These are phyloP conservation scores for Cynodonichthys magdalenae DNA, from an alignment of 2,797 vertebrate genomes.

Conservation along the genomic window DNA sequence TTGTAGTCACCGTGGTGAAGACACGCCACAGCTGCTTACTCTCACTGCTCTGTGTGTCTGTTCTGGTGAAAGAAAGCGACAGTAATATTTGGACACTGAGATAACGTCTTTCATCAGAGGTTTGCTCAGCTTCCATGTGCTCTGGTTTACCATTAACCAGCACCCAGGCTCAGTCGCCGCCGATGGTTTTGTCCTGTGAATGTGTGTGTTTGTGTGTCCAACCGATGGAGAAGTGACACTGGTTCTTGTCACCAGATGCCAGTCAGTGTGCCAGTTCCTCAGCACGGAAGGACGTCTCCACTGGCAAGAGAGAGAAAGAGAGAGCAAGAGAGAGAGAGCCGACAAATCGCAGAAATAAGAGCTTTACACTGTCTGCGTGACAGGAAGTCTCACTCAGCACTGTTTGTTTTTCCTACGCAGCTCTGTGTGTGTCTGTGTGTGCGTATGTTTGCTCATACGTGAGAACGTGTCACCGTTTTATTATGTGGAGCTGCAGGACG, in stretches of 20 bases:
- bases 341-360: constrained; percentile 56
- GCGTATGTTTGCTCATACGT: constrained; percentile 45
- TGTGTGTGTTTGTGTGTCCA: constrained; percentile 39
- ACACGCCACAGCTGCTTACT: constrained; percentile 61
- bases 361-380: constrained; percentile 62
- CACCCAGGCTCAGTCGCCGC: constrained; percentile 42
- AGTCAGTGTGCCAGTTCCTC: constrained; percentile 62
- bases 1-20: constrained; percentile 51
- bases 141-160: constrained; percentile 66
- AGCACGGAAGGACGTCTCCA: constrained; percentile 61
- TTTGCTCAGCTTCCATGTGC: constrained; percentile 63
- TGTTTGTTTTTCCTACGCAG: constrained; percentile 58
- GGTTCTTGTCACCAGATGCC: constrained; percentile 63
- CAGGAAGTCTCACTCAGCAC: constrained; percentile 69
- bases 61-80: constrained; percentile 48
- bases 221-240: constrained; percentile 50
- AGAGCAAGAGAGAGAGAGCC: constrained; percentile 11
- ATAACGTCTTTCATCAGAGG: constrained; percentile 52
- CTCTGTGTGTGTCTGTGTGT: constrained; percentile 19
- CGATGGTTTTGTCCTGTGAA: constrained; percentile 29
- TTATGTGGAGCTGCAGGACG: constrained; percentile 53
- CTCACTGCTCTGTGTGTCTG: constrained; percentile 22
- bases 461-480: constrained; percentile 57
- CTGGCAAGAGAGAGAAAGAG: constrained; percentile 23
- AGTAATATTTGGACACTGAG: constrained; percentile 55